Evolutionary conservation across 2,888 invertebrate genomes (phyloP).

Genomic region (Drosophila peninsularis): DNA sequence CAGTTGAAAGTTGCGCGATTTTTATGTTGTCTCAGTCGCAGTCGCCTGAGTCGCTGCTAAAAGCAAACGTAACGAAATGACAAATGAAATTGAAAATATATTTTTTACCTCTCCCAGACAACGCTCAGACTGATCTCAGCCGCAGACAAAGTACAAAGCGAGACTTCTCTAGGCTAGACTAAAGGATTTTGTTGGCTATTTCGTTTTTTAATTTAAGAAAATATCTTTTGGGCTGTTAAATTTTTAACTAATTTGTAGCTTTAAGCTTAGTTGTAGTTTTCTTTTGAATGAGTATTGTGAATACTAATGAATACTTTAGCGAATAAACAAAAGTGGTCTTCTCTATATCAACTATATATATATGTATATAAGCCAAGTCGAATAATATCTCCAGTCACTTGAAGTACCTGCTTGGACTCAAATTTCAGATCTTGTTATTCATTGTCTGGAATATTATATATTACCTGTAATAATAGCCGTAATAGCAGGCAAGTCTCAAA

Average conservation of each 20-base stretch:
- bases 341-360: not conserved
- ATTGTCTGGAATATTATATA: not conserved
- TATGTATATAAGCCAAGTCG: not conserved
- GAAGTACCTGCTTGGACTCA: not conserved
- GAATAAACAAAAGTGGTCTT: not conserved
- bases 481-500: not conserved
- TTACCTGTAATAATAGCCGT: not conserved
- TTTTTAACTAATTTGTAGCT: conserved; percentile 2
- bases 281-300: not conserved
- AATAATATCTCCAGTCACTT: not conserved
- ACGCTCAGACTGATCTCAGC: conserved; percentile 18
- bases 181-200: conserved; percentile 4
- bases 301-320: not conserved
- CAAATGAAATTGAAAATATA: conserved; percentile 79
- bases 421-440: not conserved
- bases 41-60: conserved; percentile 22
- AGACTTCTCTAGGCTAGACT: conserved; percentile 19
- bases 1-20: conserved; percentile 42
- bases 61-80: conserved; percentile 76
- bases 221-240: not conserved
- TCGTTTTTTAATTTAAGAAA: conserved; percentile 1
- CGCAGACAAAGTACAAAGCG: conserved; percentile 29
- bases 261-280: not conserved
- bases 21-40: conserved; percentile 40
- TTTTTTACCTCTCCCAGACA: conserved; percentile 33